These are phyloP conservation scores for Columba janthina DNA, from an alignment of 2,113 vertebrate species.

Conservation along the genomic window DNA sequence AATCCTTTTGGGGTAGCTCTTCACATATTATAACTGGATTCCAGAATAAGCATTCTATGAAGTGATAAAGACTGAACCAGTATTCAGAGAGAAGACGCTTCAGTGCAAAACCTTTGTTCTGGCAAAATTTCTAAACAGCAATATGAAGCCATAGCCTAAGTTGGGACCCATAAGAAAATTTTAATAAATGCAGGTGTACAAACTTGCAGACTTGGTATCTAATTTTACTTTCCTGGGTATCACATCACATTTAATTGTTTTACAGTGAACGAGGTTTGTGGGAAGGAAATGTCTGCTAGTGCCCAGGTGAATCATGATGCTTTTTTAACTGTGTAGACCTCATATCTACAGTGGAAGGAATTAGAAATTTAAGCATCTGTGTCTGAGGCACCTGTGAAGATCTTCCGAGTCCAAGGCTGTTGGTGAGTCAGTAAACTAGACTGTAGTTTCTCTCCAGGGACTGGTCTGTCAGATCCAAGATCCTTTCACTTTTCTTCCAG, in stretches of 20 bases:
- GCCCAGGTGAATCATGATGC: neutral
- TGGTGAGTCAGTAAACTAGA: neutral
- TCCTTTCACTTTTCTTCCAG: neutral
- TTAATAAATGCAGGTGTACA: neutral
- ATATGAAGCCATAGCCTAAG: neutral
- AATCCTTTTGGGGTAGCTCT: neutral
- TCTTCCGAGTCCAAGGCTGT: neutral
- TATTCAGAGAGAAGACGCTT: neutral
- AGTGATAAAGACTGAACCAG: neutral
- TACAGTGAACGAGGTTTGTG: neutral
- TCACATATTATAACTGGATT: neutral
- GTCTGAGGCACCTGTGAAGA: neutral
- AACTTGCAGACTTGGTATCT: neutral
- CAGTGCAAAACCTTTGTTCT: neutral
- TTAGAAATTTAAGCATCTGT: neutral
- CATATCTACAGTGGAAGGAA: neutral
- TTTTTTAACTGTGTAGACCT: neutral
- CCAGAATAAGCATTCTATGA: neutral
- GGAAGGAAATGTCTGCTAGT: neutral
- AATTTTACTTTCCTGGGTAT: neutral
- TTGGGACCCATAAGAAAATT: neutral
- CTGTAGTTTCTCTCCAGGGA: neutral
- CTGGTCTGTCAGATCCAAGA: neutral
- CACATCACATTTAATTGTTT: neutral
- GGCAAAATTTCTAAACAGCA: neutral